A percentile compares a stretch with the other conserved stretches of the same genome.
These are phyloP conservation scores for Protaetia brevitarsis DNA, from an alignment of 1,140 invertebrate species.

Conservation along the genomic window DNA sequence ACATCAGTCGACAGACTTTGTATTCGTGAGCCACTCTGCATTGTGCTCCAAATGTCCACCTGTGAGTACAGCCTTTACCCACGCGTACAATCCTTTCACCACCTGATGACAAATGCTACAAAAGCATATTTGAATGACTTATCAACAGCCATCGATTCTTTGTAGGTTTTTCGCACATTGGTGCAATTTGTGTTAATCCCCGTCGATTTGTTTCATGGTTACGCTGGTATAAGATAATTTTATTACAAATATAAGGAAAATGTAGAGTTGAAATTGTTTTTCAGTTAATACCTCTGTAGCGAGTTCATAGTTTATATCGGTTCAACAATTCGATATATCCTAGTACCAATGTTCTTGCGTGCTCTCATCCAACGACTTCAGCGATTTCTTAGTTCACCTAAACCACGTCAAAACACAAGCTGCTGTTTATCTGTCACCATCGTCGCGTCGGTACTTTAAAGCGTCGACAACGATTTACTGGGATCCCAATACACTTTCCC, in stretches of 20 bases:
- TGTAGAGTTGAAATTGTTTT: not conserved
- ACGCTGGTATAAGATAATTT: constrained; percentile 75
- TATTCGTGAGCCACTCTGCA: constrained; percentile 79
- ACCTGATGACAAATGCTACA: constrained; percentile 84
- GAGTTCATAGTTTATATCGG: constrained; percentile 75
- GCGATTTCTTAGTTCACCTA: constrained; percentile 68
- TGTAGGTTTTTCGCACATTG: constrained; percentile 69
- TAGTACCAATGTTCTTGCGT: constrained; percentile 84
- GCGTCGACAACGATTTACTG: constrained; percentile 69
- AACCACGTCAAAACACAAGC: constrained; percentile 75
- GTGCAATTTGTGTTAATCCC: constrained; percentile 73
- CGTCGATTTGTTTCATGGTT: constrained; percentile 86
- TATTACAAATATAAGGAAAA: constrained; percentile 59
- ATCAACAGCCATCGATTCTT: constrained; percentile 69
- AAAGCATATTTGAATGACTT: constrained; percentile 68
- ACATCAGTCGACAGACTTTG: constrained; percentile 82
- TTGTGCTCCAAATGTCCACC: constrained; percentile 90
- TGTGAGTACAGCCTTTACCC: constrained; percentile 93
- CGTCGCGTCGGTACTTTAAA: constrained; percentile 72
- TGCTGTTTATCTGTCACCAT: constrained; percentile 85
- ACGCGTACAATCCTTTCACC: constrained; percentile 84
- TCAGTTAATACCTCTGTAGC: constrained; percentile 61
- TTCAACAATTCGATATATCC: constrained; percentile 84
- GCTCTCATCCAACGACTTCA: constrained; percentile 63
- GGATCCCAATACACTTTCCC: constrained; percentile 64